These are phyloP conservation scores for Trisateles emortualis DNA, from an alignment of 2,888 invertebrate species.

Conservation along the genomic window DNA sequence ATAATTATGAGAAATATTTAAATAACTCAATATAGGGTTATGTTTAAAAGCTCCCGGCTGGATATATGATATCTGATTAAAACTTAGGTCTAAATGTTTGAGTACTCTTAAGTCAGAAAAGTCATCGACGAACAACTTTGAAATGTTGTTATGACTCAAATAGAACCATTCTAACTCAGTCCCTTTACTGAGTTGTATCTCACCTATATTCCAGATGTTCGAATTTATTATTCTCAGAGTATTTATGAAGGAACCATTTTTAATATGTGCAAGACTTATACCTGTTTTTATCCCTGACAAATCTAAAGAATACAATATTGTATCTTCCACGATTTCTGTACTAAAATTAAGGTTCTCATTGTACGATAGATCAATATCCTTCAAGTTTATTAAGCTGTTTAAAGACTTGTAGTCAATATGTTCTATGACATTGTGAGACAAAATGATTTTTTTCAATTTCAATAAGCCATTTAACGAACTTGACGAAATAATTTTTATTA, in stretches of 20 bases:
- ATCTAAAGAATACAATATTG: conserved; percentile 48
- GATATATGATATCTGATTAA: conserved; percentile 62
- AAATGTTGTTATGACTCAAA: conserved; percentile 59
- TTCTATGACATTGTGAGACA: conserved; percentile 60
- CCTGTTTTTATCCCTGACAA: conserved; percentile 56
- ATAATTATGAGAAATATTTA: conserved; percentile 71
- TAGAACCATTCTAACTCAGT: conserved; percentile 48
- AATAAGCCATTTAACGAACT: conserved; percentile 48
- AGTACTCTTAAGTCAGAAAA: conserved; percentile 56
- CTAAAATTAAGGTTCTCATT: conserved; percentile 58
- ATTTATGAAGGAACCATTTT: conserved; percentile 36
- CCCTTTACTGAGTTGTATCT: conserved; percentile 51
- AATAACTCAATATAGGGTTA: conserved; percentile 49
- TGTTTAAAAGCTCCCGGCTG: conserved; percentile 69
- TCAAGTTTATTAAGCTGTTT: conserved; percentile 49
- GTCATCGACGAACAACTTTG: conserved; percentile 50
- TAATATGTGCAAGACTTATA: conserved; percentile 47
- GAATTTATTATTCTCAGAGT: conserved; percentile 56
- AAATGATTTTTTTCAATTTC: conserved; percentile 47
- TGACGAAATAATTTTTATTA: conserved; percentile 50
- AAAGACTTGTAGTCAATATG: conserved; percentile 52
- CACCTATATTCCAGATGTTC: conserved; percentile 51
- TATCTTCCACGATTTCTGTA: conserved; percentile 39
- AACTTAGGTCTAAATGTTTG: conserved; percentile 62
- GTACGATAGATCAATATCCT: conserved; percentile 63